Base-by-base conservation (phyloP, 2,888 invertebrate species). In the Trypoxylon attenuatum region DNA sequence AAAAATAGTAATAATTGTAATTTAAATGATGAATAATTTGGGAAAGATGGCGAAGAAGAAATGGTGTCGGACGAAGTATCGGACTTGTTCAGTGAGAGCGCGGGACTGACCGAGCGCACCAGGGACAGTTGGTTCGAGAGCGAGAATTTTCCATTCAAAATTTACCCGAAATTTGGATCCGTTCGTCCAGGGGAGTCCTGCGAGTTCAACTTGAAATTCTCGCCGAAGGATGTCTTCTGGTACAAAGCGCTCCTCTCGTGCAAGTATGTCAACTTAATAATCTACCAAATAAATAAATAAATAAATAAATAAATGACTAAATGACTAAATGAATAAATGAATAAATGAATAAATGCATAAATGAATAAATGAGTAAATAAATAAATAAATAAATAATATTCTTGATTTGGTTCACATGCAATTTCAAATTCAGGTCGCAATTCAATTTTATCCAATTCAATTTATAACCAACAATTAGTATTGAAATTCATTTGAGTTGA, bases 221-320 rank as follows among this genome's bases (percentile, higher is more conserved):
- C 88, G 1, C 92, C 92, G 0, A 77, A 88, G 16, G 89, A 90
- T 52, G 89, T 90, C 13, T 89, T 89, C 66, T 84, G 88, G 46
- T 91, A 90, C 67, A 69, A 84, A 84, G 90, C 90, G 54, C 88
- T 89, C 71, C 85, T 91, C 33, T 88, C 87, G 66, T 90, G 91
- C 29, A 88, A 88, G 86, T 86, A 74, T 27, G 68, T 29, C 21
- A n/a, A n/a, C 45, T 23, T 6, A 19, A 39, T 13, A 5, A 25
- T 10, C 15, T 15, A 13, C 3, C 3, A 46, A 21, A 5, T 46
- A 8, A 27, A 15, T 10, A 42, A 42, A 38, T 10, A 38, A n/a
- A 1, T n/a, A n/a, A n/a, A n/a, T n/a, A n/a, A n/a, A n/a, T n/a
- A n/a, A n/a, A n/a, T n/a, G n/a, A n/a, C n/a, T n/a, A n/a, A n/a